phyloP scores from a whole-genome alignment of 2,888 invertebrate species.

The Platycheirus rosarum region DNA sequence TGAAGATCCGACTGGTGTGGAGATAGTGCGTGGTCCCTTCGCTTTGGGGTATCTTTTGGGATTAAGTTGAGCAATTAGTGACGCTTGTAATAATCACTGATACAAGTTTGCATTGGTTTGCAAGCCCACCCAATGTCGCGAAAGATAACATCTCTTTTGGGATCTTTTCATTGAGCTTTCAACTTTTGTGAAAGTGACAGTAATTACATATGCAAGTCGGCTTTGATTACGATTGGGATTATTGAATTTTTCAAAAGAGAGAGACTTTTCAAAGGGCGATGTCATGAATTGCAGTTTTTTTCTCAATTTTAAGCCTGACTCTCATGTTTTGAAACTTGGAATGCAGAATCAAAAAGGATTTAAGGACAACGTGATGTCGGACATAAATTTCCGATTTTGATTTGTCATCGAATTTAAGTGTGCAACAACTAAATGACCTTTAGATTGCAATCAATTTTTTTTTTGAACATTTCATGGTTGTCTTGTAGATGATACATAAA shows the following conservation, averaged over 20 bases:
- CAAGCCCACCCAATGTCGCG: slow-evolving; percentile 58
- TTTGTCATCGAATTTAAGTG: no score
- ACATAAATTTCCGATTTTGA: no score
- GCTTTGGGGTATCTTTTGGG: slow-evolving; percentile 21
- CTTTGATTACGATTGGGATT: slow-evolving; percentile 52
- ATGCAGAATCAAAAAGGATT: no score
- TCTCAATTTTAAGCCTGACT: no score
- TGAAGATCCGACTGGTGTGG: slow-evolving; percentile 24
- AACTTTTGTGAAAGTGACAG: slow-evolving; percentile 66
- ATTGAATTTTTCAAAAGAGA: slow-evolving; percentile 41
- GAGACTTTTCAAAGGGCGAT: no score
- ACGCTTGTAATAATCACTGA: slow-evolving; percentile 68
- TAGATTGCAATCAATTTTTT: no score
- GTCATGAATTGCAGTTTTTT: no score
- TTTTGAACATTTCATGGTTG: no score
- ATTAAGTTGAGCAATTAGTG: slow-evolving; percentile 69
- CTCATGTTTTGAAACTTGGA: no score
- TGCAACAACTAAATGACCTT: no score
- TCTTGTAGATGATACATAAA: no score
- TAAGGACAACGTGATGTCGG: no score
- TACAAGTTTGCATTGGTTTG: slow-evolving; percentile 53
- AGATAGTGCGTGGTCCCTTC: slow-evolving; percentile 19
- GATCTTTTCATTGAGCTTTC: slow-evolving; percentile 27
- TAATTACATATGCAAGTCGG: slow-evolving; percentile 53
- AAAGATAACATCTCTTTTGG: slow-evolving; percentile 55